phyloP scores from a whole-genome alignment of 2,888 invertebrate genomes.

The Pterobdella sp. region DNA sequence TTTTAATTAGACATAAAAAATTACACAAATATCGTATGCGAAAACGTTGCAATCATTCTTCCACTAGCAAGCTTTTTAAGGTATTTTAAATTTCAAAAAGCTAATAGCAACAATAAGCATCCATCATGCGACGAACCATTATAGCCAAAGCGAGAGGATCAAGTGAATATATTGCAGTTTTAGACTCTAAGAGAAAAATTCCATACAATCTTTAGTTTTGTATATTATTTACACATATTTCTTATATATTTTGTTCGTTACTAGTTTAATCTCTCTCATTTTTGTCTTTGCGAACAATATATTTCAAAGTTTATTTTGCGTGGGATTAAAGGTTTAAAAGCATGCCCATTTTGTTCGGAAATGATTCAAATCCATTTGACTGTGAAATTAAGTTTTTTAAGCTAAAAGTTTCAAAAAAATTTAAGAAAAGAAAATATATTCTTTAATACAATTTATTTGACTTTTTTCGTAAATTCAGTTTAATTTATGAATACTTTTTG shows the following conservation, averaged over 20 bases:
- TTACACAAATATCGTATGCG: too few relatives aligned
- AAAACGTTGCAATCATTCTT: too few relatives aligned
- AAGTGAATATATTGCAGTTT: background rate
- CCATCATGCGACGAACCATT: background rate
- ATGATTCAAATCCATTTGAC: background rate
- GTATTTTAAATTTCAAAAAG: too few relatives aligned
- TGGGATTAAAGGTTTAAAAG: background rate
- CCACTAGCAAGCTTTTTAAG: too few relatives aligned
- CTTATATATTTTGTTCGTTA: background rate
- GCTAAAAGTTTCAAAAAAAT: background rate
- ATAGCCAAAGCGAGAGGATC: background rate
- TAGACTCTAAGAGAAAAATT: background rate
- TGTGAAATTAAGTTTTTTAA: background rate
- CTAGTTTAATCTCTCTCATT: background rate
- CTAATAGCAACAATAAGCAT: conserved; percentile 12
- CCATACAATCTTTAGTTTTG: background rate
- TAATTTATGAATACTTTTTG: too few relatives aligned
- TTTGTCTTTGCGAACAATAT: background rate
- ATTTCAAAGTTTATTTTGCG: background rate
- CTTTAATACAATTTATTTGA: too few relatives aligned
- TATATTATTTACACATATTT: background rate
- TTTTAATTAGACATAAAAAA: too few relatives aligned
- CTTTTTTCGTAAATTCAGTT: too few relatives aligned
- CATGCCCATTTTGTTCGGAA: background rate
- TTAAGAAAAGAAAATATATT: background rate